Base-by-base conservation (phyloP, 2,888 invertebrate species). In the Neoaliturus tenellus region DNA sequence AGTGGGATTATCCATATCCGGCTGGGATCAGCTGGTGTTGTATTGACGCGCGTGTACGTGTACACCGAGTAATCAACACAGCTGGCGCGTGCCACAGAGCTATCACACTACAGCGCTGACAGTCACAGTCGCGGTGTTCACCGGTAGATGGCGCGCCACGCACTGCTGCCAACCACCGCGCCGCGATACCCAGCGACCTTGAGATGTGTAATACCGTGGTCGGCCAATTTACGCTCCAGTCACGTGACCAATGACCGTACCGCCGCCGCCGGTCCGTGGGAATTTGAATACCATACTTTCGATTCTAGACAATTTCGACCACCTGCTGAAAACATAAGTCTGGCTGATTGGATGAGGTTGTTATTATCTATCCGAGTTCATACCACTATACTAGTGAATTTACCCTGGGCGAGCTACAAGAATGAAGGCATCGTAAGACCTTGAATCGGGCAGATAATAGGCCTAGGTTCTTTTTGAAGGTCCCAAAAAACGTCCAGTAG, bases 1-100 rank as follows among this genome's bases (percentile, higher is more conserved):
- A 5, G 39, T 69, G 35, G 17, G 35, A 39, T 69, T 39, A 69
- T 69, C 69, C 69, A 69, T 69, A 69, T 69, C 69, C 39, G 39
- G 2, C 14, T 14, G 28, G n/a, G 51, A 31, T 69, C 39, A 69
- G 69, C 39, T 39, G 69, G 14, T 1, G 31, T n/a, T 5, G 14
- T 1, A 17, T n/a, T 5, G 31, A 67, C 67, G 14, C 3, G 39
- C 33, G 20, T 5, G 20, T 4, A 10, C 69, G 39, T 39, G 33
- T 17, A 23, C 51, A 51, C 51, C n/a, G 51, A 67, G 31, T 5
- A 67, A 67, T 33, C 31, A 69, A n/a, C n/a, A 69, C 69, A 69
- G 35, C 39, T 39, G 69, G 20, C 69, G 23, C 67, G 28, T 67
- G 67, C 33, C 23, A 31, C 69, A 69, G 69, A 69, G 35, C n/a